These are phyloP conservation scores for Falcaria lacertinaria DNA, from an alignment of 2,888 invertebrate genomes.

Conservation along the genomic window DNA sequence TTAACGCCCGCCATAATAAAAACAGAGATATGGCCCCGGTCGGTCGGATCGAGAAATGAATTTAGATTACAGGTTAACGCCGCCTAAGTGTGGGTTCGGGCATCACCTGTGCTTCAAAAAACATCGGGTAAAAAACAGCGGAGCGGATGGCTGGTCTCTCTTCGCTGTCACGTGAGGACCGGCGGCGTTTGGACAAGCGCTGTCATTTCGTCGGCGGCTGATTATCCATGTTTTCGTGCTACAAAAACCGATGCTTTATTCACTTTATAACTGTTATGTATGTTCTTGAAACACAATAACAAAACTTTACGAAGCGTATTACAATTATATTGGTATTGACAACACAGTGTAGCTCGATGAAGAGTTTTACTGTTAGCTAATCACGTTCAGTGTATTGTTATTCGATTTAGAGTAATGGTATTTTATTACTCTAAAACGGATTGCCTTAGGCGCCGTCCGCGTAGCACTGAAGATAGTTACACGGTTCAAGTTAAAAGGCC, in stretches of 20 bases:
- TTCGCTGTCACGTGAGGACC: constrained; percentile 43
- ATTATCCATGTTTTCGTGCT: constrained; percentile 48
- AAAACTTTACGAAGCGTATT: constrained; percentile 28
- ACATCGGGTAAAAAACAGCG: constrained; percentile 48
- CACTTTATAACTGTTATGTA: constrained; percentile 39
- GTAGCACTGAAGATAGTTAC: too few relatives aligned
- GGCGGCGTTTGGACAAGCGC: constrained; percentile 44
- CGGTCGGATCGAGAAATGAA: constrained; percentile 78
- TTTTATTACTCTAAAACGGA: neutral
- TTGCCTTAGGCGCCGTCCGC: neutral
- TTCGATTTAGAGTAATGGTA: too few relatives aligned
- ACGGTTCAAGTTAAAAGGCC: too few relatives aligned
- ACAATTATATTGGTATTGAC: constrained; percentile 8
- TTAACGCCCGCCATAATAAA: constrained; percentile 76
- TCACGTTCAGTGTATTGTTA: neutral
- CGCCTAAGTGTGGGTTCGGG: constrained; percentile 75
- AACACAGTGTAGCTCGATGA: neutral
- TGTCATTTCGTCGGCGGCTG: constrained; percentile 49
- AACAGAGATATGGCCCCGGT: constrained; percentile 72
- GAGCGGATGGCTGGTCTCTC: constrained; percentile 30
- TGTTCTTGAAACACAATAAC: constrained; percentile 39
- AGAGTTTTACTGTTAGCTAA: neutral
- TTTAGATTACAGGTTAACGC: constrained; percentile 80
- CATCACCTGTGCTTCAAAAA: constrained; percentile 74
- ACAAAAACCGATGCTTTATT: constrained; percentile 43